Percentiles rank a stretch among this genome's conserved stretches.
phyloP scores from a whole-genome alignment of 2,888 invertebrate genomes.

The Hecatera dysodea region DNA sequence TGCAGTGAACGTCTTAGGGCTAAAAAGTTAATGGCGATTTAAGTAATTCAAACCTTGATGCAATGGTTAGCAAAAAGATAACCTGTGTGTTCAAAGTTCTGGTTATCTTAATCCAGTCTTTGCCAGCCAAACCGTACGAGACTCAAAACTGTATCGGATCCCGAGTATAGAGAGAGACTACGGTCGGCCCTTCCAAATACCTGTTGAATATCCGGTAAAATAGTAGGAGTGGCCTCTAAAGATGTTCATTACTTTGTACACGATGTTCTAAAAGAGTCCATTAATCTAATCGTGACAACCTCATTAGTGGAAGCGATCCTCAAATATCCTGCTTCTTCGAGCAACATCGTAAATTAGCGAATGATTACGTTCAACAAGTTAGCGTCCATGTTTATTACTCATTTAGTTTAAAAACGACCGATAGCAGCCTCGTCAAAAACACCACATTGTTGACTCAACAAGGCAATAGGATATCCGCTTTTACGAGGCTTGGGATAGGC shows the following conservation, averaged over 20 bases:
- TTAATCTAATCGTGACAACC: conserved; percentile 37
- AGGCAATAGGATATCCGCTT: conserved; percentile 52
- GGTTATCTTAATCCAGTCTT: background rate
- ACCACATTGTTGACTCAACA: conserved; percentile 45
- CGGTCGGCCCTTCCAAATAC: background rate
- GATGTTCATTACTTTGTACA: conserved; percentile 11
- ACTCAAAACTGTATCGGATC: no score
- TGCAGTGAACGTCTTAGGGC: background rate
- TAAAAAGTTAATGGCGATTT: background rate
- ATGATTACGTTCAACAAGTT: conserved; percentile 26
- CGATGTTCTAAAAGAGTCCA: conserved; percentile 8
- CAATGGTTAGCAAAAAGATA: background rate
- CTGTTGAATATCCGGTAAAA: background rate
- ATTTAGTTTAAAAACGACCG: conserved; percentile 52
- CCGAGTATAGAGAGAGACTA: background rate
- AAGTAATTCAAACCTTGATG: background rate
- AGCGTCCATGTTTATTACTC: conserved; percentile 40
- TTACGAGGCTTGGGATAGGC: conserved; percentile 56
- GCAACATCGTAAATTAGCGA: conserved; percentile 47
- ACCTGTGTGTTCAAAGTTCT: background rate
- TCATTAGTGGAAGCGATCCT: conserved; percentile 38
- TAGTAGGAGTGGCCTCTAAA: conserved; percentile 4
- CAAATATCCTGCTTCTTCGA: conserved; percentile 27
- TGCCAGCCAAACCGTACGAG: background rate
- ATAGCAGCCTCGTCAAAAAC: conserved; percentile 34